phyloP scores from a whole-genome alignment of 2,113 vertebrate genomes.

The Embiotoca jacksoni region DNA sequence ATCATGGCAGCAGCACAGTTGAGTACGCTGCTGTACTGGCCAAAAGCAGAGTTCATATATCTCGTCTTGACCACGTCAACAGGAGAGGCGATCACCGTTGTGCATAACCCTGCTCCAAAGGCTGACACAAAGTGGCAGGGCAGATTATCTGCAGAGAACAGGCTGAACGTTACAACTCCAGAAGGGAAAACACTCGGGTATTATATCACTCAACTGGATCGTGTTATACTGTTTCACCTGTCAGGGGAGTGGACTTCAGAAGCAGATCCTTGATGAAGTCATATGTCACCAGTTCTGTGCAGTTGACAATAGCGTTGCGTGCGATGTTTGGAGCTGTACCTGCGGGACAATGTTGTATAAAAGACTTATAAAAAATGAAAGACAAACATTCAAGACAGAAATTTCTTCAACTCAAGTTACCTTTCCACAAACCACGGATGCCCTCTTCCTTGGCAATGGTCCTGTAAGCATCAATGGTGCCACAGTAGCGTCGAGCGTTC shows the following conservation, averaged over 20 bases:
- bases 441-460: conserved; percentile 91
- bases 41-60: conserved; percentile 90
- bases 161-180: background rate
- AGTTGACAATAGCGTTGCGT: conserved; percentile 86
- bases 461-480: conserved; percentile 90
- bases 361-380: background rate
- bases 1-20: conserved; percentile 88
- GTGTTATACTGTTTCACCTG: conserved; percentile 69
- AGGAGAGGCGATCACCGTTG: conserved; percentile 90
- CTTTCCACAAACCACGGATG: conserved; percentile 90
- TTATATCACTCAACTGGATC: background rate
- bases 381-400: background rate
- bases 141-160: conserved; percentile 84
- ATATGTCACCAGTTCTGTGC: conserved; percentile 87
- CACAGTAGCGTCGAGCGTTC: conserved; percentile 81
- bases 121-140: conserved; percentile 92
- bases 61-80: conserved; percentile 94
- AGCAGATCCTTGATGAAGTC: conserved; percentile 87
- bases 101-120: conserved; percentile 92
- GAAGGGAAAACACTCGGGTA: background rate
- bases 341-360: conserved; percentile 31
- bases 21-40: conserved; percentile 85
- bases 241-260: conserved; percentile 76
- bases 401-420: conserved; percentile 57
- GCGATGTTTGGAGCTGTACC: conserved; percentile 85